A percentile compares a stretch with the other conserved stretches of the same genome.
Evolutionary conservation across 2,113 vertebrate genomes (phyloP).

Genomic region (Calidris pugnax): DNA sequence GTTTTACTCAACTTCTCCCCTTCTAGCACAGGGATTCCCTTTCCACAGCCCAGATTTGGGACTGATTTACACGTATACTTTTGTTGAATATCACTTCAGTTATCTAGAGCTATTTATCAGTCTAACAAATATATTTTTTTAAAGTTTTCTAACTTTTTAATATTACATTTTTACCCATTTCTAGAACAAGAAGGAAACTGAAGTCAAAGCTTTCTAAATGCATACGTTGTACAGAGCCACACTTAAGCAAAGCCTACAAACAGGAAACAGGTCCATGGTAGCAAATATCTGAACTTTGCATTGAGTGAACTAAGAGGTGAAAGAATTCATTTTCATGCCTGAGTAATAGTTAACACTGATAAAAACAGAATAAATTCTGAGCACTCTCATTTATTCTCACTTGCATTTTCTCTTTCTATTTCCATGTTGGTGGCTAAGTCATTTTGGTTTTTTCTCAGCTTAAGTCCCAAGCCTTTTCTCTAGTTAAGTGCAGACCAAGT

Average conservation of each 20-base stretch:
- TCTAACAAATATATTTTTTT: background rate
- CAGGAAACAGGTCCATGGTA: background rate
- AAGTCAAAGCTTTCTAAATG: background rate
- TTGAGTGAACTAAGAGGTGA: background rate
- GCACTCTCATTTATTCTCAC: background rate
- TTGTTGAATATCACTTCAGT: background rate
- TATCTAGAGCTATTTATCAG: background rate
- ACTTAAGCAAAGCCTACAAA: background rate
- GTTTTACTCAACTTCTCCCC: background rate
- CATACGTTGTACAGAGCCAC: background rate
- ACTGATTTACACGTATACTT: background rate
- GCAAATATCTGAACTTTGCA: background rate
- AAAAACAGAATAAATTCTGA: background rate
- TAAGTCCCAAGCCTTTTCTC: background rate
- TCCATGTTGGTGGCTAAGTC: background rate
- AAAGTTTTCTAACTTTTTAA: background rate
- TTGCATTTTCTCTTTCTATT: background rate
- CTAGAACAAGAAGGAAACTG: background rate
- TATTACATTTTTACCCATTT: background rate
- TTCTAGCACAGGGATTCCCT: background rate
- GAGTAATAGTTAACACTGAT: background rate
- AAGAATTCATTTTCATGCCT: background rate
- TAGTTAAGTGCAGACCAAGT: background rate
- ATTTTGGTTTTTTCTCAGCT: background rate
- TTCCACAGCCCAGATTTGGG: background rate